Conservation (phyloP, 2,888 invertebrate genomes). For the Drosophila affinis region DNA sequence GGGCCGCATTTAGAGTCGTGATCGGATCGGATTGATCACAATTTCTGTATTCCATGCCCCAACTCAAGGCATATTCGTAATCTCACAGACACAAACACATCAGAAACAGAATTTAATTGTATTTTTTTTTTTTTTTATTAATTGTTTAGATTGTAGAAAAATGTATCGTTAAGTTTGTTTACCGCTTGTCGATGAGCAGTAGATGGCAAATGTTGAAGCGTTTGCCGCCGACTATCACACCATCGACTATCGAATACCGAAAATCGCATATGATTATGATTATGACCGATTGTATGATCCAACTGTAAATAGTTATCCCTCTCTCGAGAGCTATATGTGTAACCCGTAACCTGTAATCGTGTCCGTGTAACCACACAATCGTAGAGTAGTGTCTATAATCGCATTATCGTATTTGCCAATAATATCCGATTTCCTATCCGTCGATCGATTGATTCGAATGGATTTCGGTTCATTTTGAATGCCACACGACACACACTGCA, state of each 20-base stretch:
- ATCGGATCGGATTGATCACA: constrained; percentile 17
- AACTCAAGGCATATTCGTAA: constrained; percentile 29
- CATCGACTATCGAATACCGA: constrained; percentile 36
- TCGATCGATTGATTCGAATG: constrained; percentile 45
- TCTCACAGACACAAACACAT: constrained; percentile 26
- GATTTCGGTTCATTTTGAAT: constrained; percentile 47
- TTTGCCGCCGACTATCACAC: constrained; percentile 40
- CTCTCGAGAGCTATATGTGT: constrained; percentile 27
- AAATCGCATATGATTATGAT: constrained; percentile 35
- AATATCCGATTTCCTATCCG: constrained; percentile 16
- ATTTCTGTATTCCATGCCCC: constrained; percentile 67
- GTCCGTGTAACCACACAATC: constrained; percentile 53
- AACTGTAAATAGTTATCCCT: constrained; percentile 61
- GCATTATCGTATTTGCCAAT: constrained; percentile 51
- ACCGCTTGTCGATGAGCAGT: constrained; percentile 22
- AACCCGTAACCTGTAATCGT: constrained; percentile 21
- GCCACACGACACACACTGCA: constrained; percentile 47
- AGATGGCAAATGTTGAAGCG: constrained; percentile 69
- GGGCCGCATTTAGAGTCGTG: constrained; percentile 67
- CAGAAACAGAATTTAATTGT: constrained; percentile 1
- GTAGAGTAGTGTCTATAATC: constrained; percentile 54
- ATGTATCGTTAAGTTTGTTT: constrained; percentile 25
- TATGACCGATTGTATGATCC: not conserved
- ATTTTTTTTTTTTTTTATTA: not conserved
- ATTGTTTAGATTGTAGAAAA: constrained; percentile 50